phyloP scores from a whole-genome alignment of 2,888 invertebrate species.

The Drosophila neutralis region DNA sequence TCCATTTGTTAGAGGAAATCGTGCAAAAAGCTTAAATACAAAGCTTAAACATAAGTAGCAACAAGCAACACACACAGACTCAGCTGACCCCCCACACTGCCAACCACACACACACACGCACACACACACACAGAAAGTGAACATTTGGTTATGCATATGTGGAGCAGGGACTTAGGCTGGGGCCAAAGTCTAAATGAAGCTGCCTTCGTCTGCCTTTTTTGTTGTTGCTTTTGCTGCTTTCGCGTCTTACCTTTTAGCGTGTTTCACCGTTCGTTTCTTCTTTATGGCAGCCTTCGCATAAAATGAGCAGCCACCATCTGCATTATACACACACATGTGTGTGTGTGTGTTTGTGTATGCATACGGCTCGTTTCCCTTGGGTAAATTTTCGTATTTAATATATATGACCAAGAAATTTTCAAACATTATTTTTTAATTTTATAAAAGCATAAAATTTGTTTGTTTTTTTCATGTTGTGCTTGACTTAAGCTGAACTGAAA shows the following conservation, averaged over 20 bases:
- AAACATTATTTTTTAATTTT: slow-evolving; percentile 76
- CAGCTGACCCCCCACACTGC: slow-evolving; percentile 34
- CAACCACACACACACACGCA: slow-evolving; percentile 30
- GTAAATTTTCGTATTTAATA: slow-evolving; percentile 75
- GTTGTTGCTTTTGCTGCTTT: slow-evolving; percentile 36
- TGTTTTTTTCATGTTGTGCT: slow-evolving; percentile 2
- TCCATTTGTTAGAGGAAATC: slow-evolving; percentile 78
- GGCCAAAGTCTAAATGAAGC: slow-evolving; percentile 67
- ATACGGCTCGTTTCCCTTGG: slow-evolving; percentile 66
- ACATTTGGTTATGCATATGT: slow-evolving; percentile 65
- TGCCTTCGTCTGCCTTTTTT: slow-evolving; percentile 51
- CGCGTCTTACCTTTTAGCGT: slow-evolving; percentile 77
- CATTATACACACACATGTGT: background rate
- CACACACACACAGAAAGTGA: slow-evolving; percentile 18
- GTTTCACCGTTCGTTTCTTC: slow-evolving; percentile 75
- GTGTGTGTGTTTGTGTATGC: slow-evolving; percentile 24
- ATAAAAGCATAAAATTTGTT: slow-evolving; percentile 41
- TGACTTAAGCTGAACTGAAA: background rate
- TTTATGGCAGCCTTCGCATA: slow-evolving; percentile 66
- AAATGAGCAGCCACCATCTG: slow-evolving; percentile 62
- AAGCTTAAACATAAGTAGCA: slow-evolving; percentile 76
- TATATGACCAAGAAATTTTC: slow-evolving; percentile 75
- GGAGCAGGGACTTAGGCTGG: slow-evolving; percentile 65
- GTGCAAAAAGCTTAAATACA: slow-evolving; percentile 82
- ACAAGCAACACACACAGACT: slow-evolving; percentile 43